These are phyloP conservation scores for Cryptotis parvus DNA, from an alignment of 2,113 vertebrate species.

Conservation along the genomic window DNA sequence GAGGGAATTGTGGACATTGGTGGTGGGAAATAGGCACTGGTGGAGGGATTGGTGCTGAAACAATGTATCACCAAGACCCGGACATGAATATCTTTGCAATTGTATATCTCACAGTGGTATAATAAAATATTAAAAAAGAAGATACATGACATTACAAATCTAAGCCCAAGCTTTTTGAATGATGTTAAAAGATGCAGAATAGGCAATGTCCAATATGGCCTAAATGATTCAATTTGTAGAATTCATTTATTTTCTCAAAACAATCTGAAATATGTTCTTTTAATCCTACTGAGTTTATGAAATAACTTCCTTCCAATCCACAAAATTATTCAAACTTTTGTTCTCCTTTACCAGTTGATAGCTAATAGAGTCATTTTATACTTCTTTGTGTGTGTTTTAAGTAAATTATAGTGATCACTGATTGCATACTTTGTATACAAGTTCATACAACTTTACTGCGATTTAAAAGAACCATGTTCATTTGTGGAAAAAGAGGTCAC, in stretches of 20 bases:
- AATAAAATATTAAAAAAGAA: too few relatives aligned
- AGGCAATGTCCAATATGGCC: neutral
- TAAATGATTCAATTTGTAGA: neutral
- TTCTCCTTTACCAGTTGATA: constrained; percentile 5
- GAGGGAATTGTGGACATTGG: too few relatives aligned
- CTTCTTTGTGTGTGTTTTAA: too few relatives aligned
- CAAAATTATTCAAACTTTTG: neutral
- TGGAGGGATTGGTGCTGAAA: too few relatives aligned
- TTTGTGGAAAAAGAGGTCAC: neutral
- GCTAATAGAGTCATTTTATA: neutral
- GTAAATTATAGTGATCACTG: too few relatives aligned
- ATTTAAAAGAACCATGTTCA: neutral
- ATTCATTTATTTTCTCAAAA: constrained; percentile 1
- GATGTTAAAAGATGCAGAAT: neutral
- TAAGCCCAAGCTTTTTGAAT: neutral
- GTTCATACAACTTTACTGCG: neutral
- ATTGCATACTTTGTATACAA: neutral
- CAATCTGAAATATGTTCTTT: constrained; percentile 27
- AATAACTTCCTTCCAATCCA: neutral
- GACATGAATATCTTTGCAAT: too few relatives aligned
- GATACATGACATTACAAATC: neutral
- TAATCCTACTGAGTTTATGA: neutral
- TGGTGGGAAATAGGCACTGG: too few relatives aligned
- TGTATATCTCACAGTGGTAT: too few relatives aligned
- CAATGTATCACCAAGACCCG: too few relatives aligned